These are phyloP conservation scores for Drosophila tsacasi DNA, from an alignment of 1,140 invertebrate species.

Conservation along the genomic window DNA sequence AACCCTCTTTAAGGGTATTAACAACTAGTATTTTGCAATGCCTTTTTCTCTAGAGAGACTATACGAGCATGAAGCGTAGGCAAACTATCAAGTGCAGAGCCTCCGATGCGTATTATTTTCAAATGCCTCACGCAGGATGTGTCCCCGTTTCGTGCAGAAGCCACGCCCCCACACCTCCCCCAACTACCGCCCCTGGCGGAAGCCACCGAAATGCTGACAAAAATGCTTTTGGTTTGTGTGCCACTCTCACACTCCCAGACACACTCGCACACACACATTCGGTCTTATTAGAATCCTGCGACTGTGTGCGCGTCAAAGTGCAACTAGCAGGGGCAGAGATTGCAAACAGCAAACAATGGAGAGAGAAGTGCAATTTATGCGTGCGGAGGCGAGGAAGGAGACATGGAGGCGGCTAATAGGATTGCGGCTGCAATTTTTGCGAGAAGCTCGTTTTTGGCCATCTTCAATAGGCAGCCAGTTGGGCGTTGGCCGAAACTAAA, in stretches of 20 bases:
- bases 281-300: conserved; percentile 50
- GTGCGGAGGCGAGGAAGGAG: background rate
- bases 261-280: background rate
- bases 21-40: background rate
- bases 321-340: conserved; percentile 42
- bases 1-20: background rate
- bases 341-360: conserved; percentile 31
- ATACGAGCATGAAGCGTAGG: background rate
- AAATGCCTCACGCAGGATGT: conserved; percentile 36
- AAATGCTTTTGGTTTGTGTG: conserved; percentile 48
- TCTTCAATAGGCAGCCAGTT: conserved; percentile 1
- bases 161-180: conserved; percentile 1
- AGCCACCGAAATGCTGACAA: conserved; percentile 48
- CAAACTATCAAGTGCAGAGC: conserved; percentile 33
- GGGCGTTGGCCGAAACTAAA: background rate
- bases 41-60: background rate
- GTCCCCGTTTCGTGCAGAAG: conserved; percentile 29
- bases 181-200: background rate
- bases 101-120: conserved; percentile 31
- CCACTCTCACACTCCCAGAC: conserved; percentile 17
- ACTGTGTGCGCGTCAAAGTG: conserved; percentile 42
- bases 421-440: conserved; percentile 59
- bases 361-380: conserved; percentile 55
- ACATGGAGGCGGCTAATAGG: conserved; percentile 43
- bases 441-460: background rate